phyloP scores from a whole-genome alignment of 2,888 invertebrate genomes.

The Synergus umbraculus region DNA sequence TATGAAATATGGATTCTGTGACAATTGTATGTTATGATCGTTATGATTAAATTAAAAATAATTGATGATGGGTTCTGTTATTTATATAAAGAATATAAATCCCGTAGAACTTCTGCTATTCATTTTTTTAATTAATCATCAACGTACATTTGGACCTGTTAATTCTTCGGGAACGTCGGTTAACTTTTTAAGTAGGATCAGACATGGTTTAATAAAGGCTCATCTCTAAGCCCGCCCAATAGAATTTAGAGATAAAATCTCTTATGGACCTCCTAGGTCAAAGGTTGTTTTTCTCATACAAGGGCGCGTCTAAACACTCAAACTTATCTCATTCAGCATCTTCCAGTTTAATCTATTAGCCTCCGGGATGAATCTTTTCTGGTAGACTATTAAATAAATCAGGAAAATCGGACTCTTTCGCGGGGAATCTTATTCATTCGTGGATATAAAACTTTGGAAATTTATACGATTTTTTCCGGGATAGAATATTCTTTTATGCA shows the following conservation, averaged over 20 bases:
- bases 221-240: neutral
- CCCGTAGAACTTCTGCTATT: neutral
- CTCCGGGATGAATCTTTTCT: neutral
- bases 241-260: neutral
- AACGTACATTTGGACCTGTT: neutral
- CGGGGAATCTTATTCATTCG: neutral
- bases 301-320: constrained; percentile 4
- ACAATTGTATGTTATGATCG: no score
- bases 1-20: no score
- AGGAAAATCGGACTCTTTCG: neutral
- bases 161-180: neutral
- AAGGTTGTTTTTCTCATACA: neutral
- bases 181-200: neutral
- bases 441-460: neutral
- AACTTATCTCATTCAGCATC: neutral
- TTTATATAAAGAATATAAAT: neutral
- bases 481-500: no score
- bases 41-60: no score
- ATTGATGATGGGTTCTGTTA: no score
- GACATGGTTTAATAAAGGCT: neutral
- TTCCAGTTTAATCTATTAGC: neutral
- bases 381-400: neutral
- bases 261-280: neutral
- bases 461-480: neutral
- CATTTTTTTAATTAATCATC: neutral